Evolutionary conservation across 2,797 vertebrate species (phyloP).

Genomic region (Acrossocheilus fasciatus): DNA sequence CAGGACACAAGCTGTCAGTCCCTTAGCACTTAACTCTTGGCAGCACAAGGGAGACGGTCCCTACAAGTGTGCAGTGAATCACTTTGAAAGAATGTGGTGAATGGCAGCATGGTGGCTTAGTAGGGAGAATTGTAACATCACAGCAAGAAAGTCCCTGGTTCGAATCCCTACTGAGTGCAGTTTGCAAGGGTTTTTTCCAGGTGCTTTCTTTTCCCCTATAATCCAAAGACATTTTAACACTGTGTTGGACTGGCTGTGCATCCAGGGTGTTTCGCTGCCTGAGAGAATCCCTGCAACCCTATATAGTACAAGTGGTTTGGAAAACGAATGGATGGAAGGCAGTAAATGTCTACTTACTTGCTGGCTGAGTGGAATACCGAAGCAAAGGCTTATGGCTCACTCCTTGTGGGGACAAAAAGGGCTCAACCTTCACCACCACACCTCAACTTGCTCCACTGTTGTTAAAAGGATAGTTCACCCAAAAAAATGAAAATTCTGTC

Average conservation of each 20-base stretch:
- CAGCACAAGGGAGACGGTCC: not conserved
- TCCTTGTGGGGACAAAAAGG: not conserved
- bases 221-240: not conserved
- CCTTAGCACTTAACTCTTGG: not conserved
- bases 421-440: not conserved
- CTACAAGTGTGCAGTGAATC: not conserved
- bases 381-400: not conserved
- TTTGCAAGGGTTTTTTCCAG: not conserved
- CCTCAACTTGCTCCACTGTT: slow-evolving; percentile 55
- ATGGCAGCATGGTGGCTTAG: not conserved
- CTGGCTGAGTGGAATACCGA: not conserved
- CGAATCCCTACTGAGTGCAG: not conserved
- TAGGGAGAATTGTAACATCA: not conserved
- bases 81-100: not conserved
- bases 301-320: not conserved
- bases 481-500: no score
- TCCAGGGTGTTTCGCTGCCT: not conserved
- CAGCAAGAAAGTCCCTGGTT: not conserved
- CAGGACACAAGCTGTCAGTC: not conserved
- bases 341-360: not conserved
- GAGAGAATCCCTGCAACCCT: not conserved
- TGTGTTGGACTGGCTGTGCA: not conserved
- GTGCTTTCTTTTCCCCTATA: not conserved
- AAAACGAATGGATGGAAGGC: not conserved
- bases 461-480: not conserved